Evolutionary conservation across 2,797 vertebrate species (phyloP), one percentile per base, ranked within the genome.

Genomic region (Protosalanx chinensis): DNA sequence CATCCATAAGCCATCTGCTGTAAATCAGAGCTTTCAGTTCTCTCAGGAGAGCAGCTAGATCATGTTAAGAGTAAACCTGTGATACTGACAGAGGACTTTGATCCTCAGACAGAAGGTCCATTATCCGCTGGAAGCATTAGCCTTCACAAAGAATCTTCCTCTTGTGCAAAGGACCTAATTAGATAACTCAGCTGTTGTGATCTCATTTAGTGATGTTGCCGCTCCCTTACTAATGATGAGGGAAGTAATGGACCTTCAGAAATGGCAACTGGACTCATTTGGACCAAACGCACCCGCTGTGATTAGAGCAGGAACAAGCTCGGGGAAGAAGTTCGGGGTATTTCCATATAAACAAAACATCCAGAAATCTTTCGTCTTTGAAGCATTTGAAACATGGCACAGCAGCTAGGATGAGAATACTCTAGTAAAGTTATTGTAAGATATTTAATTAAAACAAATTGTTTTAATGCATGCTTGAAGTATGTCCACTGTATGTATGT

Each of bases 31-130:
- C 75, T 18, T 57, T 66, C 49, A 78, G 78, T 37, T 20, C 63
- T 85, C 88, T 85, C 86, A 4, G 16, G 86, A 85, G 89, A 62
- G 67, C n/a, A 0, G 61, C 51, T 67, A 71, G 81, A 85, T 79
- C 2, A 84, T 74, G 78, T 82, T 20, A 6, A 30, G 60, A 80
- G 67, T 65, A 4, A 56, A 71, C 53, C 29, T 51, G 76, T 77
- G 64, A 79, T 72, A 56, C 8, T 0, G 29, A 58, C 72, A 41
- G 64, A 70, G 74, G 72, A 79, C 79, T 64, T 70, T 64, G 76
- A 74, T 53, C 74, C 60, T 30, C 12, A 4, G 29, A 58, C 37
- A 29, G 67, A 51, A 67, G 77, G 72, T 77, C 81, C 76, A 81
- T 82, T 79, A 85, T 76, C 73, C 80, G 76, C 83, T 76, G 70